Evolutionary conservation across 2,797 vertebrate species (phyloP).

Genomic region (Anguilla marmorata): DNA sequence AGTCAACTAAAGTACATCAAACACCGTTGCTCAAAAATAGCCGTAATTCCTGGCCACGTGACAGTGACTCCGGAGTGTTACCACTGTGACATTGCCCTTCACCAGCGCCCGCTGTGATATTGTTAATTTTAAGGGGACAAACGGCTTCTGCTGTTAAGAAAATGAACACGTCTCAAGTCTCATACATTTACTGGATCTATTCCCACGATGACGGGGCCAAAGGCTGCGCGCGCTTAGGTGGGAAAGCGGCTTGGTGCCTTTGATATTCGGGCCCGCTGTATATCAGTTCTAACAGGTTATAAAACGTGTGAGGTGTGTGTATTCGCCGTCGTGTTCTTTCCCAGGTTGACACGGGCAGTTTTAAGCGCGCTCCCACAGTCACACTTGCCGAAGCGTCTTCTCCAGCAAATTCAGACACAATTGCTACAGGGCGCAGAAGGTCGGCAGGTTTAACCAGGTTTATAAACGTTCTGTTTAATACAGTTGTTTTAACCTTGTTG

Average conservation of each 20-base stretch:
- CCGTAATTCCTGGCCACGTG: too few species aligned
- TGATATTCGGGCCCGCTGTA: conserved; percentile 10
- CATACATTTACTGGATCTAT: not conserved
- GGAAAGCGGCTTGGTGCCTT: not conserved
- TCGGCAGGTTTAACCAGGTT: not conserved
- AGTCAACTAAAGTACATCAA: too few species aligned
- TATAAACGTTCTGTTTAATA: not conserved
- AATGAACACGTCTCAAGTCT: not conserved
- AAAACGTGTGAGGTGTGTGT: conserved; percentile 40
- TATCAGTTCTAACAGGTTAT: conserved; percentile 46
- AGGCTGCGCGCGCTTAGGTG: not conserved
- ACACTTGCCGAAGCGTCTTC: conserved; percentile 9
- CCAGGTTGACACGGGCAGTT: not conserved
- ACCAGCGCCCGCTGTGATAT: too few species aligned
- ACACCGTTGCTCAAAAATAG: too few species aligned
- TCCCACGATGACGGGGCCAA: not conserved
- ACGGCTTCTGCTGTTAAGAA: not conserved
- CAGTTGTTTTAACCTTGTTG: not conserved
- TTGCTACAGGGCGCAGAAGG: not conserved
- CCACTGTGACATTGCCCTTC: not conserved
- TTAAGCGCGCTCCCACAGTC: conserved; percentile 15
- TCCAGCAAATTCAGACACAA: conserved; percentile 1
- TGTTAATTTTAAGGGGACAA: too few species aligned
- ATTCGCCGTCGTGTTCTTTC: not conserved
- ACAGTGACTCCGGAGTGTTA: not conserved